These are phyloP conservation scores for Eleutherodactylus coqui DNA, from an alignment of 2,797 vertebrate species.

Conservation along the genomic window DNA sequence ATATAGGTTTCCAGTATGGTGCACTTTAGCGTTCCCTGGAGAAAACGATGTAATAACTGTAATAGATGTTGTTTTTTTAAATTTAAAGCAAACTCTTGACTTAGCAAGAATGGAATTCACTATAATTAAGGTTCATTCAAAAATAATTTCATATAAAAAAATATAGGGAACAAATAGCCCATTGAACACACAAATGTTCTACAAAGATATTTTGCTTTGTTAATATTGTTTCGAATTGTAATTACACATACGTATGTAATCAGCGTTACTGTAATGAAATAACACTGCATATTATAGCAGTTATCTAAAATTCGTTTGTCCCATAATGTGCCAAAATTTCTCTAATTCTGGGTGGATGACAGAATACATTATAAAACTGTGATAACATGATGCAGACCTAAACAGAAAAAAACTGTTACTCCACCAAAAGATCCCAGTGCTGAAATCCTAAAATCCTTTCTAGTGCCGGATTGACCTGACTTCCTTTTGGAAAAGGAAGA, in stretches of 20 bases:
- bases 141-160: slow-evolving; percentile 6
- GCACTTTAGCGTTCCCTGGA: not conserved
- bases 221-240: not conserved
- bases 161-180: slow-evolving; percentile 10
- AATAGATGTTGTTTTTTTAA: not conserved
- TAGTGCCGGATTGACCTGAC: too few species aligned
- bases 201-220: not conserved
- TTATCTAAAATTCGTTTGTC: slow-evolving; percentile 2
- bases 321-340: not conserved
- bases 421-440: too few species aligned
- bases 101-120: not conserved
- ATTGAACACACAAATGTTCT: not conserved
- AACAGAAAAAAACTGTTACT: not conserved
- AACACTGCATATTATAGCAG: not conserved
- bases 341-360: not conserved
- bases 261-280: slow-evolving; percentile 12
- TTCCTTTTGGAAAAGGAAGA: too few species aligned
- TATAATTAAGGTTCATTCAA: slow-evolving; percentile 5
- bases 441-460: too few species aligned
- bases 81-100: not conserved
- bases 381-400: not conserved
- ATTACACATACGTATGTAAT: not conserved
- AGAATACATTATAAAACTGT: not conserved
- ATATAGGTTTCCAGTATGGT: not conserved
- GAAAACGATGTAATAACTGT: not conserved